Conservation (phyloP, 2,113 vertebrate species). For the Onychostruthus taczanowskii region DNA sequence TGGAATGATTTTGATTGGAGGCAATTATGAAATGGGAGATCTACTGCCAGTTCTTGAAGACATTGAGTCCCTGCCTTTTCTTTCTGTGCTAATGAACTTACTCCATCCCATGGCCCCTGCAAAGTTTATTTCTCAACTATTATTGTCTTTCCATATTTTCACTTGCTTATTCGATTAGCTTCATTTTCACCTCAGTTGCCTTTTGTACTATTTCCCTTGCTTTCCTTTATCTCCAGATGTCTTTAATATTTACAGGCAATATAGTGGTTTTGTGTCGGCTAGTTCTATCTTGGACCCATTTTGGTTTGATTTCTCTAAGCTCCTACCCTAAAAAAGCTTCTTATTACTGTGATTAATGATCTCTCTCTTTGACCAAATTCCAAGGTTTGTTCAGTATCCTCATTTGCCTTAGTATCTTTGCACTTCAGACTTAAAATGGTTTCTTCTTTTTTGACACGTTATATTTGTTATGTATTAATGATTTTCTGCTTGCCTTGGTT, state of each 20-base stretch:
- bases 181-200: conserved; percentile 9
- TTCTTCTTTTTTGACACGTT: background rate
- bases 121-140: conserved; percentile 26
- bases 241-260: background rate
- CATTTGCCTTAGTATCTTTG: background rate
- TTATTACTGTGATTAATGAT: background rate
- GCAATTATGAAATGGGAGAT: background rate
- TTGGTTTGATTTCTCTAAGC: background rate
- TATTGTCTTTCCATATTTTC: conserved; percentile 5
- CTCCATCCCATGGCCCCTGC: background rate
- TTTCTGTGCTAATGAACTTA: background rate
- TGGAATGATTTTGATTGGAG: background rate
- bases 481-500: background rate
- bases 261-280: background rate
- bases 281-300: background rate
- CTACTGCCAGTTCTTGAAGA: background rate
- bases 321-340: background rate
- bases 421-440: background rate
- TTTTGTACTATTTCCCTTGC: background rate
- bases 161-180: background rate
- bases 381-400: background rate
- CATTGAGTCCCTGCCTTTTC: background rate
- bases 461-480: background rate
- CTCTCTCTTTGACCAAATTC: background rate
- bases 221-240: background rate